Evolutionary conservation across 2,888 invertebrate genomes (phyloP), one percentile per base, ranked within the genome.

Genomic region (Chaetogeoica ovagalla): DNA sequence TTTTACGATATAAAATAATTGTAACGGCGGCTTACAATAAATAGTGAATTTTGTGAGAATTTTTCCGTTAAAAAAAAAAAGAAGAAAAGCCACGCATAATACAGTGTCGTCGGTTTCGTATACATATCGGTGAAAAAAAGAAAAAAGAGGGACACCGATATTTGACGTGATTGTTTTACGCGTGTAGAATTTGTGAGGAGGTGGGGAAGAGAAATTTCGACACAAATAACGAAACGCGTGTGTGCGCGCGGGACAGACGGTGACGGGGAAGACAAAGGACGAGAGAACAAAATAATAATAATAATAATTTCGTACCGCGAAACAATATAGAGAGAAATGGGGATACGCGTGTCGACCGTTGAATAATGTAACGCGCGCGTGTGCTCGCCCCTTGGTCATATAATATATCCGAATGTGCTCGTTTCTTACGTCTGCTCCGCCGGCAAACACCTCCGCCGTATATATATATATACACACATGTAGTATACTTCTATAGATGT

Each of bases 311-410:
- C 43, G 17, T 13, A 13, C 62, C 30, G 1, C 30, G 11, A 73
- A 62, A 71, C 30, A 30, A 30, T 30, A 30, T 30, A 55, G 52
- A 69, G 52, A 69, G 55, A 52, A 69, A 69, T 55, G 69, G 30
- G 69, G 30, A 55, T 69, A 55, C 8, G 30, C 19, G 70, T 30
- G 30, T 48, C 72, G 65, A 65, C 75, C 57, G 63, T 75, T 66
- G 75, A 66, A 75, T 66, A 75, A 75, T 66, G 75, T 75, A 74
- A 74, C 57, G 66, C 21, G 55, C 37, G 66, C 39, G 66, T 11
- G 48, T 11, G 1, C 48, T 11, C 3, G 48, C 43, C 30, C 4
- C 30, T 30, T 30, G 43, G 9, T 43, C 43, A 65, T 39, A 11
- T 9, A 1, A 21, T 9, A 23, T 60, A n/a, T 75, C 39, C 57